Evolutionary conservation across 2,797 vertebrate species (phyloP), one percentile per base, ranked within the genome.

Genomic region (Australoheros facetus): DNA sequence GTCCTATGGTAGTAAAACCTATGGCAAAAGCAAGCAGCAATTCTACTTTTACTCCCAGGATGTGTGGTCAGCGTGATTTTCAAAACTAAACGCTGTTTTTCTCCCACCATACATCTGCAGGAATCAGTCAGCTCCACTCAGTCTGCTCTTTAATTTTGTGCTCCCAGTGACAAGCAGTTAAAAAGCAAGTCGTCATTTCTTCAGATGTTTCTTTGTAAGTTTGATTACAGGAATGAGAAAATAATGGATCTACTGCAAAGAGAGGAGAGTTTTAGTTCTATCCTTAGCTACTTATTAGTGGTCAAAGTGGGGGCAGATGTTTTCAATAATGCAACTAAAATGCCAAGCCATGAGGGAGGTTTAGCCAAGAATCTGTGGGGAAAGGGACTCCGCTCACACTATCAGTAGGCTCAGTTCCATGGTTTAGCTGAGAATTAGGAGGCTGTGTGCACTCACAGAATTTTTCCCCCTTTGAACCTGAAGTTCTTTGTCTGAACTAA

Each of bases 261-360:
- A 92, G 88, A 80, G 88, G 82, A 92, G 85, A 86, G 89, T 88
- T 91, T 91, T 81, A 92, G 93, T 94, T 95, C 94, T 94, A 94
- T 94, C 88, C 93, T 72, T 81, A 95, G 85, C 92, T 95, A 88
- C 91, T 94, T 96, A 95, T 96, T 96, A 95, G 96, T 91, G 95
- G 95, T 94, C 89, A 91, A 84, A 92, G 84, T 80, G 81, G 83
- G 89, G 89, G 88, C 94, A 96, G 93, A 93, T 96, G 96, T 94
- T 95, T 96, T 95, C 93, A 96, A 95, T 96, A 95, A 94, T 89
- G 78, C 87, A 85, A 89, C 84, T 88, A 84, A 86, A 88, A 94
- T 85, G 93, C 90, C 87, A 94, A 94, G 79, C 93, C 92, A 91
- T 86, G 88, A 89, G 78, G 71, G 69, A 76, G 81, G 64, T 66